Evolutionary conservation across 2,888 invertebrate species (phyloP), one percentile per base, ranked within the genome.

Genomic region (Mythimna albipuncta): DNA sequence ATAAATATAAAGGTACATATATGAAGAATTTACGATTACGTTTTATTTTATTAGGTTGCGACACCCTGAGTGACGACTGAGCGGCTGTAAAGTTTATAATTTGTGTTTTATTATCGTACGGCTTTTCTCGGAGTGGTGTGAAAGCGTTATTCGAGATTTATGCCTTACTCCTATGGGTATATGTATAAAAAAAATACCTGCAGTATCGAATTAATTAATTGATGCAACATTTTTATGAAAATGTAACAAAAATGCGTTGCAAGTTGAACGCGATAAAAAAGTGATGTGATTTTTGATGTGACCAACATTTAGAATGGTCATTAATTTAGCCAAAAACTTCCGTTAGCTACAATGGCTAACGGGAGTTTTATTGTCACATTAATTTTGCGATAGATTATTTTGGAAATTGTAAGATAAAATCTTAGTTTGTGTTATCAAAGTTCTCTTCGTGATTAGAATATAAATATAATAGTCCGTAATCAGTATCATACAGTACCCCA

Each of bases 41-140:
- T 79, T 80, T 75, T 69, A 66, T 74, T 81, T 80, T 81, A 81
- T 77, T 74, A 62, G 70, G 69, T 81, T 84, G 64, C 62, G 71
- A 71, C 81, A 80, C 47, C 6, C 54, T 75, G 70, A 83, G 76
- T 73, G 84, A 81, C 65, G 68, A 67, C 57, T 67, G 70, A 76
- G 64, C 13, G 68, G 69, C 62, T 64, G 52, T 82, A 73, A 82
- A 73, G 63, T 59, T 26, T 79, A 58, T 74, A 78, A 81, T 82
- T 79, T 78, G 52, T 63, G 55, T 77, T 81, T 83, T 82, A 74
- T 10, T 70, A 50, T 50, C 54, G 21, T 64, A 44, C 38, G 7
- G n/a, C 57, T 64, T 66, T 72, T 61, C 54, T 64, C 16, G 4
- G 2, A 19, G 57, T 52, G 32, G 44, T 64, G 55, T 63, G 26